Percentiles rank a stretch among this genome's conserved stretches.
Conservation (phyloP, 2,113 vertebrate species). For the Cavia porcellus region DNA sequence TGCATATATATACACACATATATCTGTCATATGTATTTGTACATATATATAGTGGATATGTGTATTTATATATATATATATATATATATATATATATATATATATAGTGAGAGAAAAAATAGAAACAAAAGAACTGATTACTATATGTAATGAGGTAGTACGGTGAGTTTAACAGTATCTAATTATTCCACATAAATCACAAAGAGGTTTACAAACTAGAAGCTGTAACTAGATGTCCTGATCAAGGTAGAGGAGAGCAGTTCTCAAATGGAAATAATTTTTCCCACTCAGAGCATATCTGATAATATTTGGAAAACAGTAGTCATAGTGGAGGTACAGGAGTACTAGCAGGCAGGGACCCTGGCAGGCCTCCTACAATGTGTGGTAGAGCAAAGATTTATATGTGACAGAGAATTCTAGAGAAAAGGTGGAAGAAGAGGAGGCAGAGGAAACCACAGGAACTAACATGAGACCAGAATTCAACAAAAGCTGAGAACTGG, state of each 20-base stretch:
- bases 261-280: not conserved
- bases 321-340: not conserved
- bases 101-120: not conserved
- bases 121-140: not conserved
- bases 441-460: not conserved
- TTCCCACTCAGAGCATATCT: not conserved
- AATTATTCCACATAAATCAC: not conserved
- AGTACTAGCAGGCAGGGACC: not conserved
- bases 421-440: slow-evolving; percentile 2
- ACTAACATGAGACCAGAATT: not conserved
- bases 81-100: not conserved
- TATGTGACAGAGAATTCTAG: slow-evolving; percentile 25
- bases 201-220: not conserved
- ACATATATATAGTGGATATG: too few species aligned
- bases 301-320: not conserved
- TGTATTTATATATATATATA: not conserved
- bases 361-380: not conserved
- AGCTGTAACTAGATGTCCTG: not conserved
- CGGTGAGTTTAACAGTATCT: not conserved
- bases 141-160: not conserved
- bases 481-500: not conserved
- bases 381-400: not conserved
- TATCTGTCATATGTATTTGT: not conserved
- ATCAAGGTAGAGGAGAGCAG: not conserved
- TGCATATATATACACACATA: not conserved